Evolutionary conservation across 53 echinoderm and acorn worm genomes (phyloP).

Genomic region (Hippasteria phrygiana): DNA sequence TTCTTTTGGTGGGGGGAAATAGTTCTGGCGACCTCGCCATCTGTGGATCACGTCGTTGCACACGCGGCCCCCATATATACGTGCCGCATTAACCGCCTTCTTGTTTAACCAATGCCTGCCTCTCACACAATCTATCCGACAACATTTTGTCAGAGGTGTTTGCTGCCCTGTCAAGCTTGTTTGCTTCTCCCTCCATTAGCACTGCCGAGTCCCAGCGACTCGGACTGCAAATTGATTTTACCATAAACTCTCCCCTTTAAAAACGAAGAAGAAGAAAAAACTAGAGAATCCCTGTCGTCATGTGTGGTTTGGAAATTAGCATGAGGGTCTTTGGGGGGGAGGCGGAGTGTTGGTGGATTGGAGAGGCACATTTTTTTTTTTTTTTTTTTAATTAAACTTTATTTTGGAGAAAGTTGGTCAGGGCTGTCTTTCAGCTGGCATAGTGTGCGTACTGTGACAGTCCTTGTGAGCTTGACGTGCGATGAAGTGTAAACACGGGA

Average conservation of each 20-base stretch:
- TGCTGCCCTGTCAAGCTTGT: slow-evolving; percentile 37
- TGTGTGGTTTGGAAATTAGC: slow-evolving; percentile 36
- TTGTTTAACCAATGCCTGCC: slow-evolving; percentile 45
- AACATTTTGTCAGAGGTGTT: slow-evolving; percentile 56
- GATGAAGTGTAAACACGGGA: slow-evolving; percentile 42
- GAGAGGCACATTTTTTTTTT: no score
- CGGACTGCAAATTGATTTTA: slow-evolving; percentile 44
- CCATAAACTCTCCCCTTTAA: background rate
- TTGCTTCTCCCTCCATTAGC: slow-evolving; percentile 41
- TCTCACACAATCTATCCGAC: slow-evolving; percentile 42
- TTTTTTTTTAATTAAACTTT: slow-evolving; percentile 49
- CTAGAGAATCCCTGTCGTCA: background rate
- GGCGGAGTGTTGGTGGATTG: background rate
- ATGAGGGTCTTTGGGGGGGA: slow-evolving; percentile 19
- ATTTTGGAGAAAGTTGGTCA: background rate
- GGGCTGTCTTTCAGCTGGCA: no score
- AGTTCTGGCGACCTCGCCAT: slow-evolving; percentile 22
- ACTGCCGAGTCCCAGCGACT: background rate
- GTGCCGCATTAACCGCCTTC: background rate
- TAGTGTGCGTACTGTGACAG: slow-evolving; percentile 34
- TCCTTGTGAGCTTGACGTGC: slow-evolving; percentile 31
- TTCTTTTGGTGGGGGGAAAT: background rate
- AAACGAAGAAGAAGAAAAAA: background rate
- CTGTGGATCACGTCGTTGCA: background rate
- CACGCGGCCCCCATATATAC: slow-evolving; percentile 19